A percentile compares a stretch with the other conserved stretches of the same genome.
These are phyloP conservation scores for Hemicentrotus pulcherrimus DNA, from an alignment of 35 echinoderm and acorn worm species.

Conservation along the genomic window DNA sequence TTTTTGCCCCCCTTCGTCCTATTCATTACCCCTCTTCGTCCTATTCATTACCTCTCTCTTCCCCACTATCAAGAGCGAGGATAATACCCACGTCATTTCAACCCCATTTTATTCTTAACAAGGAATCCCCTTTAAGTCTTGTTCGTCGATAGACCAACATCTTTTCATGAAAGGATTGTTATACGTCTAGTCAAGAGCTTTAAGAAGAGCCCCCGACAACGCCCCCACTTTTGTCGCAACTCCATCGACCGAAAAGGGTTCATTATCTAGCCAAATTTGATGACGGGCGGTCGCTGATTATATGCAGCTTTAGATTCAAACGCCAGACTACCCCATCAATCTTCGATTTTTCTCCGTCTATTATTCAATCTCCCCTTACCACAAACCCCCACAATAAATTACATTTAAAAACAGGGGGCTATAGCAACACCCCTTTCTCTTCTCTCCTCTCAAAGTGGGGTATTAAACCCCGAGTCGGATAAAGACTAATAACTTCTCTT, in stretches of 20 bases:
- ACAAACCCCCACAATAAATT: neutral
- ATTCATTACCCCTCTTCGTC: neutral
- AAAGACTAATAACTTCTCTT: neutral
- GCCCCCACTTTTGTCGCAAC: neutral
- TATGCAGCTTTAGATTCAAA: neutral
- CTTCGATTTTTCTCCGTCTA: neutral
- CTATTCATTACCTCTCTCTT: neutral
- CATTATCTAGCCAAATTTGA: neutral
- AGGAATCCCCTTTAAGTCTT: neutral
- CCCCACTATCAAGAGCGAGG: neutral
- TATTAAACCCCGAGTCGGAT: neutral
- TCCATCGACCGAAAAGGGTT: neutral
- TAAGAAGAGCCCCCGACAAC: neutral
- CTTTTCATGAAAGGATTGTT: neutral
- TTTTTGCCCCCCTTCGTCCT: neutral
- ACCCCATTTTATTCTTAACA: neutral
- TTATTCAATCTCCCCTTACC: neutral
- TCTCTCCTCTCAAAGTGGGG: neutral
- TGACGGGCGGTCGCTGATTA: constrained; percentile 6
- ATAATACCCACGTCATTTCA: neutral
- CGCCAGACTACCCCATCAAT: neutral
- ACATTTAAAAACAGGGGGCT: neutral
- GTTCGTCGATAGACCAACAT: neutral
- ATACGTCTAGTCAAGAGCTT: neutral
- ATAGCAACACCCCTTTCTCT: neutral